Percentiles rank a stretch among this genome's conserved stretches.
These are phyloP conservation scores for Procambarus virginalis DNA, from an alignment of 1,140 invertebrate species.

Conservation along the genomic window DNA sequence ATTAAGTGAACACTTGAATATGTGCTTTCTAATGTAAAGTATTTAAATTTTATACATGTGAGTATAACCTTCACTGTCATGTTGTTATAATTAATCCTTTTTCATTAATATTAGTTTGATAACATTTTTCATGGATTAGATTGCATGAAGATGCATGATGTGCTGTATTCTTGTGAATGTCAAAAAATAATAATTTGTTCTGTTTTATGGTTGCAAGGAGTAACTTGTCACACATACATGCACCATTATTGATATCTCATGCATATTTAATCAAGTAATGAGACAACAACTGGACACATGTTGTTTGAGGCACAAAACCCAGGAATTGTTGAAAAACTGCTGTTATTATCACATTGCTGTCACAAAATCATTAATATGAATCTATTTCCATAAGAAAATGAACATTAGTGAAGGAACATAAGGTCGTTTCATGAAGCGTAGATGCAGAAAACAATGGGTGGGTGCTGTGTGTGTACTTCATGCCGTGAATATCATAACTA, in stretches of 20 bases:
- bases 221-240: neutral
- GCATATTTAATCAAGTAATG: neutral
- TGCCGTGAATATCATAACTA: no score
- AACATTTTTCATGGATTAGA: neutral
- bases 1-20: neutral
- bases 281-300: neutral
- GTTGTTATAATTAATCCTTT: neutral
- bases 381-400: no score
- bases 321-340: neutral
- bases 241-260: neutral
- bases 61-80: no score
- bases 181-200: neutral
- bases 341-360: no score
- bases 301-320: neutral
- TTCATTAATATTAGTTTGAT: neutral
- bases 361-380: no score
- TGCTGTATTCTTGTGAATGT: neutral
- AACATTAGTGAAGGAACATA: no score
- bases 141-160: neutral
- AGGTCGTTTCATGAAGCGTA: no score
- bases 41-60: neutral
- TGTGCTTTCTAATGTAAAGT: neutral
- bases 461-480: no score
- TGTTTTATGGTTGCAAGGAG: neutral
- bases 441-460: no score